These are phyloP conservation scores for Hystrix brachyura DNA, from an alignment of 2,113 vertebrate species.

Conservation along the genomic window DNA sequence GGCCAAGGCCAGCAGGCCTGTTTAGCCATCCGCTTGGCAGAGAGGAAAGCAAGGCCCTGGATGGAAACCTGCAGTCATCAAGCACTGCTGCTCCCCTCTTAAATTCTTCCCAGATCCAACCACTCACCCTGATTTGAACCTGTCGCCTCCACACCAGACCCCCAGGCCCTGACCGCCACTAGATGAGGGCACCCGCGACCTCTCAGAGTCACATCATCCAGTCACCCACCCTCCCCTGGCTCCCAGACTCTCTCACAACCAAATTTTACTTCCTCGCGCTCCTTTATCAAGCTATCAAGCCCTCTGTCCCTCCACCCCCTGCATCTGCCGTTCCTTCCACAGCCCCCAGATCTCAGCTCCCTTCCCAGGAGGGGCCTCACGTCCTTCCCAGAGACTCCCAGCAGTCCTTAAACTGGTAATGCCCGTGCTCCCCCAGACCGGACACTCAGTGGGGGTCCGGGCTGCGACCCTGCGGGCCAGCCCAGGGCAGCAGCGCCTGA, in stretches of 20 bases:
- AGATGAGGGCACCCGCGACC: not conserved
- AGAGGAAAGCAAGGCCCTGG: not conserved
- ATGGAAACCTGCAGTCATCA: rapidly evolving
- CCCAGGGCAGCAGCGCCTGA: not conserved
- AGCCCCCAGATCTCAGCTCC: not conserved
- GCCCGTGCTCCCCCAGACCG: not conserved
- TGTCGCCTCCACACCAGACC: not conserved
- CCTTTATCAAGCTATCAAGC: not conserved
- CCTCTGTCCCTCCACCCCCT: not conserved
- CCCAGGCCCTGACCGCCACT: not conserved
- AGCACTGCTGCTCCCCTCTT: not conserved
- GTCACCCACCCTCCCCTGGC: not conserved
- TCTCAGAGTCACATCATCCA: not conserved
- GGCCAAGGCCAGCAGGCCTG: not conserved
- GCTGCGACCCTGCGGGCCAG: not conserved
- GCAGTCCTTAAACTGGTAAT: not conserved
- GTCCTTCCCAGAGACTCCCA: not conserved
- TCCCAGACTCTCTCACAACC: not conserved
- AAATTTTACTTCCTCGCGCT: not conserved
- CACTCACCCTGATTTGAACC: not conserved
- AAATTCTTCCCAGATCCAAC: not conserved
- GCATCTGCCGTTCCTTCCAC: not conserved
- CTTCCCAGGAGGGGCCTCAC: not conserved
- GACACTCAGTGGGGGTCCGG: not conserved
- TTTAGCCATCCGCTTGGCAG: not conserved